Base-by-base conservation (phyloP, 2,888 invertebrate species). In the Smittia sp. region DNA sequence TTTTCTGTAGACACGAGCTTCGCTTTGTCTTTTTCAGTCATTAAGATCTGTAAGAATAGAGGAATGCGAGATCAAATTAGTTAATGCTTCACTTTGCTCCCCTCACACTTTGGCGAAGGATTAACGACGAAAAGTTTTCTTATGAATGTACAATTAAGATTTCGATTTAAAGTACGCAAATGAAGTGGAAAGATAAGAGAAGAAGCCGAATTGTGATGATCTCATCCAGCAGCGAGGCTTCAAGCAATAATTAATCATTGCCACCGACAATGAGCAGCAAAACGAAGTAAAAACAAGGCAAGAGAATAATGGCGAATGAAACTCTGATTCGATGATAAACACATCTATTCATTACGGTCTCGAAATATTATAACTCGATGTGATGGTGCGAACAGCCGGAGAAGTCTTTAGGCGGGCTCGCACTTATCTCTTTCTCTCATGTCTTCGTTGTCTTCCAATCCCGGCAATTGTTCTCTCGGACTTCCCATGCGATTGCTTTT, bases 1-100 rank as follows among this genome's bases (percentile, higher is more conserved):
- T 93, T 93, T 80, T 92, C 93, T 72, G 90, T 88, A 77, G 87
- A 86, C 65, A 85, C 82, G 78, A 88, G 83, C 82, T 88, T 88
- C 77, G 85, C 85, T 79, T 89, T 89, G 79, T 89, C 90, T 78
- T 89, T 88, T 75, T 84, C 84, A 80, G 85, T 85, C 46, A 79
- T 76, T 70, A 79, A 76, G 24, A 80, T 77, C 79, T 88, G 85
- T 79, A 85, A 86, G 75, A 18, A 58, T 20, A 20, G 58, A 20
- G n/a, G 18, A 7, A 13, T 39, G 9, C 39, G 15, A 11, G 9
- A 52, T 52, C 52, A 52, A n/a, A 18, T n/a, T 7, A n/a, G 15
- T 20, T 18, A 22, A 18, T 58, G 18, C 7, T 58, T 58, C 58
- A 9, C 9, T 32, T 32, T 32, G 32, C 9, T 32, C 32, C 9